Evolutionary conservation across 2,113 vertebrate species (phyloP).

Genomic region (Erythrolamprus reginae): DNA sequence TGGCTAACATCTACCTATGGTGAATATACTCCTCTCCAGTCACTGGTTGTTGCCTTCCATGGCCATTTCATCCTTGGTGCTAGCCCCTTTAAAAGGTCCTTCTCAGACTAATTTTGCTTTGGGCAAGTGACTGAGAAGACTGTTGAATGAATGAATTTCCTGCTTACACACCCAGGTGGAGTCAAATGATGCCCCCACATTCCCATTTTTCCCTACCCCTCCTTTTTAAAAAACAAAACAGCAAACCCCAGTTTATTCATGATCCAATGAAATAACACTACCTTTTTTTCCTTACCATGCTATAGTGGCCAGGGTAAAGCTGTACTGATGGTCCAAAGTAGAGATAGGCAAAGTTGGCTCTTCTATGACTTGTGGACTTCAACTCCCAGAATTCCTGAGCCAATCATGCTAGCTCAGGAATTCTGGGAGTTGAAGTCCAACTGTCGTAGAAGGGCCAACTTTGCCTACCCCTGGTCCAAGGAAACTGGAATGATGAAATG

Average conservation of each 20-base stretch:
- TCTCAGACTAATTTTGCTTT: neutral
- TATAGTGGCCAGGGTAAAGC: neutral
- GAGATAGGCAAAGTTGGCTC: too few relatives aligned
- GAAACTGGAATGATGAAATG: neutral
- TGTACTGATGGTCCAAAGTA: too few relatives aligned
- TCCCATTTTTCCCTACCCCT: neutral
- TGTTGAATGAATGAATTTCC: neutral
- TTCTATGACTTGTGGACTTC: too few relatives aligned
- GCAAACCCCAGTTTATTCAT: neutral
- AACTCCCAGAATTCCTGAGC: too few relatives aligned
- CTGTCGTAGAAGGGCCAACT: too few relatives aligned
- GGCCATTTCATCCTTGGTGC: neutral
- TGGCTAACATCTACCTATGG: neutral
- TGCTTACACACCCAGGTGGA: neutral
- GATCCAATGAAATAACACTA: neutral
- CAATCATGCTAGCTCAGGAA: too few relatives aligned
- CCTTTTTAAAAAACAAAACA: neutral
- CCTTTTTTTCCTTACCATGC: fast-evolving
- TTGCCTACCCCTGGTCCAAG: too few relatives aligned
- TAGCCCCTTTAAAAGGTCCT: neutral
- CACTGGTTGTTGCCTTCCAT: neutral
- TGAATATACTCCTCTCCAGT: neutral
- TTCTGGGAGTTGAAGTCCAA: too few relatives aligned
- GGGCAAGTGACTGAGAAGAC: neutral
- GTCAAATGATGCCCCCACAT: neutral